These are phyloP conservation scores for Acheta domesticus DNA, from an alignment of 2,888 invertebrate species.

Conservation along the genomic window DNA sequence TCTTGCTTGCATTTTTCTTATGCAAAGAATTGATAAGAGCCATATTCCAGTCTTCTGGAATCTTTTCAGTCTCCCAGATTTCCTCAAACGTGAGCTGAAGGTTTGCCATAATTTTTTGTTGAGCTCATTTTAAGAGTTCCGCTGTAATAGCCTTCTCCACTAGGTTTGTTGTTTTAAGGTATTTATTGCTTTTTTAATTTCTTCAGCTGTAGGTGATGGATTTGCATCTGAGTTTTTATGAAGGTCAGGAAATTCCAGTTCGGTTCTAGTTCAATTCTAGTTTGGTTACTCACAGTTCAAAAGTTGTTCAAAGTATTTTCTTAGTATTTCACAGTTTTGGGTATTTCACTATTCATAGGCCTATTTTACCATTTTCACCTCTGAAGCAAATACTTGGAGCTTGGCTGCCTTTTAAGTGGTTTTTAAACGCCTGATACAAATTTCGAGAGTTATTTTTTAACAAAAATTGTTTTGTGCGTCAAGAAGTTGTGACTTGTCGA, in stretches of 20 bases:
- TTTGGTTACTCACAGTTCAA: neutral
- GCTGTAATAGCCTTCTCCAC: neutral
- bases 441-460: neutral
- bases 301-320: neutral
- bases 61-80: too few species aligned
- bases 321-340: neutral
- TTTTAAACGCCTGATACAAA: neutral
- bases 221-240: neutral
- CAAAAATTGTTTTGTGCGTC: neutral
- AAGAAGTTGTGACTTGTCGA: neutral
- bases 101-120: neutral
- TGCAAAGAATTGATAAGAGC: neutral
- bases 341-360: too few species aligned
- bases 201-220: neutral
- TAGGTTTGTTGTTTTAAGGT: neutral
- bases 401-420: neutral
- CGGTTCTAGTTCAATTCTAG: too few species aligned
- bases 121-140: neutral
- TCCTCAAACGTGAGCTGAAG: neutral
- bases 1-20: neutral
- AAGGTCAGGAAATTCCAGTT: neutral
- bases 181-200: neutral
- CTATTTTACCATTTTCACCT: conserved; percentile 9
- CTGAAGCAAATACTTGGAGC: neutral
- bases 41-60: neutral